These are phyloP conservation scores for Mnemiopsis leidyi DNA, from an alignment of 37 sponge, comb jelly and placozoan species.

Conservation along the genomic window DNA sequence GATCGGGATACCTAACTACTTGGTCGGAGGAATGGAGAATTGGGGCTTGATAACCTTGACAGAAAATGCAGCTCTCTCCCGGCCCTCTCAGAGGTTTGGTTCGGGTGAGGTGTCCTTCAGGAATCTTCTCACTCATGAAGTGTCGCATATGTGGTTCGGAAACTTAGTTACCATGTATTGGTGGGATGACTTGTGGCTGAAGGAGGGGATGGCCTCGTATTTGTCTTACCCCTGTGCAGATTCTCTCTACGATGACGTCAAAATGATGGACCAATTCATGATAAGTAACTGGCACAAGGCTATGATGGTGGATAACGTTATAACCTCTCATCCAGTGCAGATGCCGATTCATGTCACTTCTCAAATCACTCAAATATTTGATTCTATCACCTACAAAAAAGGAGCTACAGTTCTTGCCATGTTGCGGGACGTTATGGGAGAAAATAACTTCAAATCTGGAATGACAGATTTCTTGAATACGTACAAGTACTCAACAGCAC, in stretches of 20 bases:
- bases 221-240: conserved; percentile 13
- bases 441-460: conserved; percentile 67
- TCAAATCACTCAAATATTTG: background rate
- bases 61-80: background rate
- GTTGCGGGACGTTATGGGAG: conserved; percentile 89
- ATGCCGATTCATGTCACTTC: background rate
- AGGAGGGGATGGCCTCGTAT: conserved; percentile 52
- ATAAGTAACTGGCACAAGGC: conserved; percentile 23
- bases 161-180: conserved; percentile 53
- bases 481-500: conserved; percentile 11
- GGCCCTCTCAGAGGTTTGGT: background rate
- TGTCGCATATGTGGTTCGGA: conserved; percentile 57
- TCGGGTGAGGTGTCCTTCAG: background rate
- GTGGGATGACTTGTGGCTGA: conserved; percentile 65
- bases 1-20: conserved; percentile 39
- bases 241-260: background rate
- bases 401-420: conserved; percentile 84
- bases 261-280: conserved; percentile 9
- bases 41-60: conserved; percentile 33
- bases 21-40: conserved; percentile 52
- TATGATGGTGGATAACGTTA: background rate
- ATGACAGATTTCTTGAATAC: conserved; percentile 13
- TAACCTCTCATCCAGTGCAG: conserved; percentile 13
- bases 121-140: conserved; percentile 44
- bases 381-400: conserved; percentile 30